Evolutionary conservation across 2,113 vertebrate species (phyloP), one percentile per base, ranked within the genome.

Genomic region (Leptodactylus fuscus): DNA sequence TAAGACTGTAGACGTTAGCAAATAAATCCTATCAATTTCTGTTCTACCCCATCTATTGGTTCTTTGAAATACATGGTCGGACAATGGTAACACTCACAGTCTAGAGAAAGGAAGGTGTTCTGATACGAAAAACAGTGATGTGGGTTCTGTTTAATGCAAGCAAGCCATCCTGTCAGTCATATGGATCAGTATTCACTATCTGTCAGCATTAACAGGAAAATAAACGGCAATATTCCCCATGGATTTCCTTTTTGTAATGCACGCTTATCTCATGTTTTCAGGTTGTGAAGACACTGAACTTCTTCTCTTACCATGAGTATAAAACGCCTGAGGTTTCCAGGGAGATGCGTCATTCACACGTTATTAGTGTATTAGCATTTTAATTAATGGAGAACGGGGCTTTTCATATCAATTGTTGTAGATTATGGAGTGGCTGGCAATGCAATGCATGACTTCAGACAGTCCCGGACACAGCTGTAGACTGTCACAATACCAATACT

Each of bases 211-310:
- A 80, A 80, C 58, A 27, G 34, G n/a, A 60, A 80, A 27, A 16
- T 41, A 80, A 60, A 29, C 77, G 27, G 73, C n/a, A 29, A 9
- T 51, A 51, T 62, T 24, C 55, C 38, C 55, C 4, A 5, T 58
- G 53, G 55, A 60, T 60, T 78, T 29, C 36, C 24, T 55, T 74
- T 80, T 58, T 58, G 53, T 62, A 38, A 1, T 13, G 58, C 12
- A 7, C 36, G 58, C 53, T 80, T 80, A 80, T 80, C 77, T 80
- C 32, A 41, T 80, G 77, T 80, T 80, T 80, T 55, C 77, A 80
- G 77, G 77, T 62, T 80, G 53, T 60, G 77, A 80, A 58, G 77
- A 80, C 55, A 18, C 36, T 38, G 76, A 36, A 79, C 53, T 55
- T 58, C 51, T 34, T 27, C 12, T 24, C 70, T 44, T 36, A 12